Evolutionary conservation across 2,797 vertebrate genomes (phyloP), one percentile per base, ranked within the genome.

Genomic region (Periparus ater): DNA sequence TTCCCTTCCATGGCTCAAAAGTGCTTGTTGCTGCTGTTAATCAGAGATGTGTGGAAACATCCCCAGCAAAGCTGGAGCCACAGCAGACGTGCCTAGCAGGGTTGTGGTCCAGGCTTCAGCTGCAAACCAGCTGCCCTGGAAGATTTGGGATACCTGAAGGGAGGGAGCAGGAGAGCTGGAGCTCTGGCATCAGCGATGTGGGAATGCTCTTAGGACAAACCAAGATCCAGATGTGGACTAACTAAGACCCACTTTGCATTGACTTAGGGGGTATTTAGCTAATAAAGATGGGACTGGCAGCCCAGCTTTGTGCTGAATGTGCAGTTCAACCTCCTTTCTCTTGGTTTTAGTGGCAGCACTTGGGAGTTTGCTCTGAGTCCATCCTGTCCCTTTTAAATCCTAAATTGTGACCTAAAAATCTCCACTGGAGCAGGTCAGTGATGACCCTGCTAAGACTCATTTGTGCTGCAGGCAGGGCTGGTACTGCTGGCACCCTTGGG

Each of bases 21-120:
- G 88, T 2, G 30, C 58, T 77, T 61, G 26, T 80, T 80, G 68
- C n/a, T 78, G 91, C 76, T 72, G 16, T 75, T 94, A 72, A 84
- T 94, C 79, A 81, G 66, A 78, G 55, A 73, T 75, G 66, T 15
- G 47, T 26, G 58, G 89, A 78, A 91, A 84, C 76, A 55, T 15
- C 55, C 18, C 11, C 6, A 2, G 65, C 20, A 34, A 72, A 88
- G 42, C 65, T 85, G 89, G 66, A 91, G 58, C 76, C 6, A 2
- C 6, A 23, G 68, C 65, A 38, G 25, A 58, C 1, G 0, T 10
- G 63, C 87, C 82, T 61, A 8, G 47, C 7, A 18, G 85, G 79
- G 30, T 1, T 66, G n/a, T 10, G 54, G 54, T 55, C 40, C 10
- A 6, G 73, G 25, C 45, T 94, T 5, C 25, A 25, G 19, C 2